Evolutionary conservation across 2,888 invertebrate species (phyloP), one percentile per base, ranked within the genome.

Genomic region (Perizoma affinitatum): DNA sequence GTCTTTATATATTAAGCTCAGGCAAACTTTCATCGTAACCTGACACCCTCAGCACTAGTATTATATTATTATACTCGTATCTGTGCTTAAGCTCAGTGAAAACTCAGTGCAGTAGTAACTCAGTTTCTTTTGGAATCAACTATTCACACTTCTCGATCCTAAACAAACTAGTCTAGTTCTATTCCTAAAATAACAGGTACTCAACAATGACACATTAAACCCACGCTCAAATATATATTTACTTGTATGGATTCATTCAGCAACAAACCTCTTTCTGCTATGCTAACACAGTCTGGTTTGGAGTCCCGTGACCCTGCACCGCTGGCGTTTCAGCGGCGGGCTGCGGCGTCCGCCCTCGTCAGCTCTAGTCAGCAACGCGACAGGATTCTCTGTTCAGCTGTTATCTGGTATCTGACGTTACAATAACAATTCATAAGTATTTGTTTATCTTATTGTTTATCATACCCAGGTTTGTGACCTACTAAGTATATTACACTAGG

Each of bases 311-410:
- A 78, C 74, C 74, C 76, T 78, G 78, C 74, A 66, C 42, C 69
- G 74, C 51, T 51, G 70, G 70, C 73, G 65, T 63, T 61, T 67
- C 65, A 34, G 61, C 54, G 49, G 53, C 55, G 42, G n/a, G n/a
- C n/a, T n/a, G 70, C 73, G 55, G 50, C 60, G 75, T 77, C 74
- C 75, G 77, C 66, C 70, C 60, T 65, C 74, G 74, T 80, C 79
- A 80, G 78, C 74, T 64, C 58, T 67, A 73, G 73, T 75, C 77
- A 76, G 73, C 78, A 63, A 67, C 70, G 70, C 66, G 73, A 76
- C 62, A 54, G 58, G 41, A 40, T 44, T 43, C 50, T 56, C 49
- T 49, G 52, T 43, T 58, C 47, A 58, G 58, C 58, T 58, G 46
- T 46, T n/a, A n/a, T 22, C 22, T 45, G 8, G 46, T 10, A 22